A percentile compares a stretch with the other conserved stretches of the same genome.
These are phyloP conservation scores for Nysson spinosus DNA, from an alignment of 2,888 invertebrate species.

Conservation along the genomic window DNA sequence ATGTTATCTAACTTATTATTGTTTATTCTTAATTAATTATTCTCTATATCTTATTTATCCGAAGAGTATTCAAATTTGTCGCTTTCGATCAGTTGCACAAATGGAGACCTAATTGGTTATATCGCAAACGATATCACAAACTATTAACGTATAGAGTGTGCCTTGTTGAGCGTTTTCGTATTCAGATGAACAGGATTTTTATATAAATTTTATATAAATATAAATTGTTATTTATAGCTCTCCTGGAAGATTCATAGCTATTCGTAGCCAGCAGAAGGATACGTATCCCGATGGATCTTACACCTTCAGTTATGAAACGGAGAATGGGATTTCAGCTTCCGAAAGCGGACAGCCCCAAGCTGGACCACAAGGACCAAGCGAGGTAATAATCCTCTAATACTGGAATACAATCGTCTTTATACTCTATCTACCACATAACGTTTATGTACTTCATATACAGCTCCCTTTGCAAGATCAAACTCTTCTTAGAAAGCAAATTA, in stretches of 20 bases:
- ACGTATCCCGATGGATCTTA: constrained; percentile 71
- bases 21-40: too few species aligned
- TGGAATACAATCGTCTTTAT: neutral
- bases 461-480: too few species aligned
- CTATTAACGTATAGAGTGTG: neutral
- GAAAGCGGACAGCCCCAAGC: constrained; percentile 69
- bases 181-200: neutral
- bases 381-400: constrained; percentile 52
- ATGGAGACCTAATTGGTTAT: too few species aligned
- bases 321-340: constrained; percentile 73
- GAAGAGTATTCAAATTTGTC: too few species aligned
- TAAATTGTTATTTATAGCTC: constrained; percentile 18
- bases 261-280: constrained; percentile 68
- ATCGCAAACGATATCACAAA: too few species aligned
- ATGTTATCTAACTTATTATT: too few species aligned
- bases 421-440: neutral
- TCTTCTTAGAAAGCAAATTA: too few species aligned
- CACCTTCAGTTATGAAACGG: constrained; percentile 72
- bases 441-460: too few species aligned
- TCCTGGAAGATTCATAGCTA: constrained; percentile 64
- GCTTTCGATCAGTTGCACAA: too few species aligned
- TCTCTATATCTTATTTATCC: too few species aligned
- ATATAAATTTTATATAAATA: neutral
- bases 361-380: constrained; percentile 62
- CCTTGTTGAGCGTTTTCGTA: neutral